Percentiles rank a stretch among this genome's conserved stretches.
Conservation (phyloP, 2,888 invertebrate species). For the Linyphia triangularis region DNA sequence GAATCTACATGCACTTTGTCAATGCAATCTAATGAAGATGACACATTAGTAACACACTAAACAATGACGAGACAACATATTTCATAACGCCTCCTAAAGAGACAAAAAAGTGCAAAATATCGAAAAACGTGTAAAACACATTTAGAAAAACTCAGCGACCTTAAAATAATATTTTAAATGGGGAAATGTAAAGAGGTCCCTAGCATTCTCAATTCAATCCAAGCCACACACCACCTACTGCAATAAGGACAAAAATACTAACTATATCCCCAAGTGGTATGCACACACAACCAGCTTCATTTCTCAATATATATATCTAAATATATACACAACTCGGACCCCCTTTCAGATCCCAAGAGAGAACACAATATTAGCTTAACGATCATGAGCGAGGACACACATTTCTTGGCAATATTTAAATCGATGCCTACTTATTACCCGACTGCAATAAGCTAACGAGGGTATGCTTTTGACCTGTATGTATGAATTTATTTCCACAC, state of each 20-base stretch:
- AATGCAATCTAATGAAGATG: constrained; percentile 31
- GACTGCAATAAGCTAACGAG: too few species aligned
- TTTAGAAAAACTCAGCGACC: constrained; percentile 29
- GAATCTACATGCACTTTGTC: constrained; percentile 14
- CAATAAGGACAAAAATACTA: constrained; percentile 52
- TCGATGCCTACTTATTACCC: too few species aligned
- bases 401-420: too few species aligned
- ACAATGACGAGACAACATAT: constrained; percentile 46
- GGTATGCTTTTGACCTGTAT: too few species aligned
- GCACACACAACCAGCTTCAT: constrained; percentile 8
- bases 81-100: constrained; percentile 15
- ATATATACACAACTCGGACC: constrained; percentile 58
- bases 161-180: constrained; percentile 34
- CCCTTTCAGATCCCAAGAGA: too few species aligned
- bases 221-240: constrained; percentile 32
- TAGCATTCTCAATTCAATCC: constrained; percentile 33
- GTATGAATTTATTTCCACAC: too few species aligned
- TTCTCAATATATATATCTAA: constrained; percentile 16
- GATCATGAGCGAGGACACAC: too few species aligned
- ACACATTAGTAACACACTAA: constrained; percentile 49
- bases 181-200: constrained; percentile 57
- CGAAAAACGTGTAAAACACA: constrained; percentile 50
- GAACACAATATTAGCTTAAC: too few species aligned
- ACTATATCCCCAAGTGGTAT: constrained; percentile 45
- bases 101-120: constrained; percentile 55